These are phyloP conservation scores for Ianthella basta DNA, from an alignment of 37 sponge, comb jelly and placozoan genomes.

Conservation along the genomic window DNA sequence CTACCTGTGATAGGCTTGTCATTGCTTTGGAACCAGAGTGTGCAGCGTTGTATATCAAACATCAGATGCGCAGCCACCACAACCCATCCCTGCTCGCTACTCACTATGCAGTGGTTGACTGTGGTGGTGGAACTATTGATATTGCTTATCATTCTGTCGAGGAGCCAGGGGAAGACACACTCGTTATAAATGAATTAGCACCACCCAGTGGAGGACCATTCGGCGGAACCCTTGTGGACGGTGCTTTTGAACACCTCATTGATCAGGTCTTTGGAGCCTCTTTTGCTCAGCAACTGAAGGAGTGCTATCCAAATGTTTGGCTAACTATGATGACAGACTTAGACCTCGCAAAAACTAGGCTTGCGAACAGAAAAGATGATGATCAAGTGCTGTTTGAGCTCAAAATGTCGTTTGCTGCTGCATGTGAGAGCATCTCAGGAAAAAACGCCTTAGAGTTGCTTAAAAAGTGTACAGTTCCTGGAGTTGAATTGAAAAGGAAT, in stretches of 20 bases:
- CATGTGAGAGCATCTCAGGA: not conserved
- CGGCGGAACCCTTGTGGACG: conserved; percentile 20
- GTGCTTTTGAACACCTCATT: conserved; percentile 4
- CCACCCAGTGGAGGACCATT: conserved; percentile 36
- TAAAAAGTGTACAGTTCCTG: not conserved
- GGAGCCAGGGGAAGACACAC: not conserved
- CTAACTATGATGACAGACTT: not conserved
- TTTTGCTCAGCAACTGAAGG: not conserved
- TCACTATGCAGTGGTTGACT: conserved; percentile 26
- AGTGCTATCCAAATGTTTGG: conserved; percentile 6
- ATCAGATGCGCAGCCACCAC: no score
- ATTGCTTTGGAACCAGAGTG: conserved; percentile 36
- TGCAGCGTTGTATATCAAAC: conserved; percentile 5
- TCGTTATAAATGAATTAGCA: not conserved
- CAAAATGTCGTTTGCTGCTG: not conserved
- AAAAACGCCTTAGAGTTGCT: not conserved
- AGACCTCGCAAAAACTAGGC: not conserved
- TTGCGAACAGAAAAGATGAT: not conserved
- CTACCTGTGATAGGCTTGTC: not conserved
- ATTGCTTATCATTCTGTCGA: conserved; percentile 27
- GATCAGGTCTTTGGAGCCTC: not conserved
- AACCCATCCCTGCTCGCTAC: no score
- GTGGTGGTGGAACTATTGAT: conserved; percentile 31
- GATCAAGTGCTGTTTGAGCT: not conserved
- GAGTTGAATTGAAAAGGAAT: not conserved